Evolutionary conservation across 1,140 invertebrate species (phyloP).

Genomic region (Drosophila rufa): DNA sequence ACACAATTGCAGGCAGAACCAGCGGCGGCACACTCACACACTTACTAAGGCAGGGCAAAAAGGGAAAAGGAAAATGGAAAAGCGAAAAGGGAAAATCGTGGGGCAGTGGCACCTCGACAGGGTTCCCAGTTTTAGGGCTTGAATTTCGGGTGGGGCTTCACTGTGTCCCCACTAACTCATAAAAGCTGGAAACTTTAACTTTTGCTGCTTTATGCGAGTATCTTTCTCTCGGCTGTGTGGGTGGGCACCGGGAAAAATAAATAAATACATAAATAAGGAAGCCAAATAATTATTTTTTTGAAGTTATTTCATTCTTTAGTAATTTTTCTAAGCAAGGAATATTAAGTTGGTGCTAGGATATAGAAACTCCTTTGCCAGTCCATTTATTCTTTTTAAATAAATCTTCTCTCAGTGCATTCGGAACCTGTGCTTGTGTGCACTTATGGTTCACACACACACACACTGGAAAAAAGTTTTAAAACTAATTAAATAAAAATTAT

Average conservation of each 20-base stretch:
- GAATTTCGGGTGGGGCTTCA: conserved; percentile 13
- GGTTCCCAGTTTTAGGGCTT: conserved; percentile 23
- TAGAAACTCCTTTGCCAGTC: background rate
- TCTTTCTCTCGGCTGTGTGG: conserved; percentile 27
- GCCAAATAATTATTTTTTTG: too few relatives aligned
- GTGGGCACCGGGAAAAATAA: conserved; percentile 5
- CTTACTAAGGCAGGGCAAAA: conserved; percentile 7
- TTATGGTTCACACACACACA: conserved; percentile 46
- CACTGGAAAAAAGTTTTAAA: conserved; percentile 78
- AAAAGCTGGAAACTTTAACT: conserved; percentile 77
- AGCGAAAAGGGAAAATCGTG: conserved; percentile 17
- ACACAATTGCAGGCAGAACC: conserved; percentile 83
- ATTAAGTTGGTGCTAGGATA: background rate
- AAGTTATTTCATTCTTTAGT: background rate
- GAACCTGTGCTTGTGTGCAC: conserved; percentile 44
- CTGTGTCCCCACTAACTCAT: conserved; percentile 61
- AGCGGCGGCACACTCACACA: conserved; percentile 29
- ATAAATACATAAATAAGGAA: background rate
- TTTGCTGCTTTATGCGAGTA: conserved; percentile 38
- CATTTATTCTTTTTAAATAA: too few relatives aligned
- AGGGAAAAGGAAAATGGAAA: conserved; percentile 3
- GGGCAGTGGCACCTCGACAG: conserved; percentile 55
- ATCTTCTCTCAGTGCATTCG: background rate
- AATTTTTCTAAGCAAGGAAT: background rate
- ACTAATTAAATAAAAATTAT: conserved; percentile 84